Evolutionary conservation across 1,140 invertebrate genomes (phyloP).

Genomic region (Tetraneura akinire): DNA sequence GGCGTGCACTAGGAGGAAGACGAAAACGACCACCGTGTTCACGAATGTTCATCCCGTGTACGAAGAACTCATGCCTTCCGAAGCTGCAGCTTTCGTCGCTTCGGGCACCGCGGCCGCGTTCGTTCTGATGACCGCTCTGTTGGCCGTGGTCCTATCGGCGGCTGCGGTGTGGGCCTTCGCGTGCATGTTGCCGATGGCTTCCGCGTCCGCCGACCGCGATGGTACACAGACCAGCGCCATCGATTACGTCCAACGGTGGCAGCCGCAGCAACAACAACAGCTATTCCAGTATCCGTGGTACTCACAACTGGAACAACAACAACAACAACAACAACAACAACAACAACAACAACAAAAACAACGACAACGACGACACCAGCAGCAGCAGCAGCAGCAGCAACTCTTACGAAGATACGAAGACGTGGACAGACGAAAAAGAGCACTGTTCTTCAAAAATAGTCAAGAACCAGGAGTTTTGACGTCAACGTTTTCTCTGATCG

Average conservation of each 20-base stretch:
- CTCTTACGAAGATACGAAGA: background rate
- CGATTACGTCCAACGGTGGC: background rate
- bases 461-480: background rate
- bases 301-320: no score
- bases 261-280: background rate
- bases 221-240: background rate
- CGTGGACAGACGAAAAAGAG: background rate
- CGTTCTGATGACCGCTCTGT: slow-evolving; percentile 5
- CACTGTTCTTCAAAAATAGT: background rate
- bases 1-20: background rate
- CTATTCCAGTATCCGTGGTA: background rate
- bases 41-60: no score
- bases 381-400: background rate
- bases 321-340: background rate
- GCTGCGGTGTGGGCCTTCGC: background rate
- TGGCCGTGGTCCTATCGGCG: background rate
- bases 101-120: background rate
- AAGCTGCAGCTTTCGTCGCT: slow-evolving; percentile 16
- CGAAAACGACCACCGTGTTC: background rate
- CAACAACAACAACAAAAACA: no score
- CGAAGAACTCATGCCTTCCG: background rate
- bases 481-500: background rate
- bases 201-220: background rate
- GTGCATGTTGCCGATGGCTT: slow-evolving; percentile 2
- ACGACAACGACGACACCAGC: background rate